Base-by-base conservation (phyloP, 2,113 vertebrate species). In the Saccopteryx leptura region DNA sequence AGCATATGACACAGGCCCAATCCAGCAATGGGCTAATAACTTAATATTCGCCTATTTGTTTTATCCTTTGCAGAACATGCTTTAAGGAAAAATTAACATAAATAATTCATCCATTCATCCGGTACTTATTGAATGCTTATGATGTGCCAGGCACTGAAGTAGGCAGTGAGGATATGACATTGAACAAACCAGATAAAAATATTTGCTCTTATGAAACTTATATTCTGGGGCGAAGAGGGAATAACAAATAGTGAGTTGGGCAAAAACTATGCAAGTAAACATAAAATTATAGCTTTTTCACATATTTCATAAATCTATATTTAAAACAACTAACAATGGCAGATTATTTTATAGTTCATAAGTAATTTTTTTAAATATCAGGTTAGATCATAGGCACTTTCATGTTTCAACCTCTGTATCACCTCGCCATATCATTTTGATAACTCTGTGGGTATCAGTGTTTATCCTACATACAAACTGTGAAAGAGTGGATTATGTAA, bases 81-180 rank as follows among this genome's bases (percentile, higher is more conserved):
- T 94, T 72, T 75, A 54, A 69, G 76, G 58, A 63, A 93, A 94
- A 68, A 52, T 86, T 85, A 82, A 74, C 78, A 88, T 56, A 85
- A 60, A 58, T 7, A 3, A 82, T 61, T 56, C 7, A 71, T 48
- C 88, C 54, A 72, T 82, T 69, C 28, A 48, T 76, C 76, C 83
- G 39, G 48, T 60, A 75, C 79, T 88, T 85, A 65, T 7, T 58
- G 31, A 83, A 33, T 31, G 12, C 21, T 56, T 82, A 7, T 0
- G 0, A 61, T n/a, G 23, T 88, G n/a, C 28, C 65, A 76, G 80
- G 66, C 54, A 74, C 56, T 71, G 24, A 48, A 17, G 1, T 7
- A 15, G 33, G 52, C 61, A 82, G 58, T 66, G 60, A 79, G 19
- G 12, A 21, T 15, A 56, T 2, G 46, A 17, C 26, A 61, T 3